These are phyloP conservation scores for Pristionchus pacificus DNA, from an alignment of 1,140 invertebrate species.

Conservation along the genomic window DNA sequence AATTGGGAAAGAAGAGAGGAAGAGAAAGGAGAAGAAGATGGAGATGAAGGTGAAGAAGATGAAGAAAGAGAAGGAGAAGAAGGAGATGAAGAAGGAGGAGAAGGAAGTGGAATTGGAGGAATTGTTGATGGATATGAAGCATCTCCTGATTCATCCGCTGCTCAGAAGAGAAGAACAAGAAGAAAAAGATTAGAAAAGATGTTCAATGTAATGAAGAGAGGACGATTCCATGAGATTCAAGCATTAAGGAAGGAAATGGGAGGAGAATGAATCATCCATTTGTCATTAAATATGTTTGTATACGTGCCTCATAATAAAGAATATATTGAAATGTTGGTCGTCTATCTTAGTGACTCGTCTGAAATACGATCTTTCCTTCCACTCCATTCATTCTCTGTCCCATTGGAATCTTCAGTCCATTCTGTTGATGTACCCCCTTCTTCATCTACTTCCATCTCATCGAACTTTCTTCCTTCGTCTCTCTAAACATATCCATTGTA, in stretches of 20 bases:
- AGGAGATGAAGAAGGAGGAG: constrained; percentile 19
- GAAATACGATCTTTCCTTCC: too few relatives aligned
- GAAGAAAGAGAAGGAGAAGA: constrained; percentile 13
- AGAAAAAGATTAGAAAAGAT: constrained; percentile 21
- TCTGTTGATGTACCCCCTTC: too few relatives aligned
- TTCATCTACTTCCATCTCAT: too few relatives aligned
- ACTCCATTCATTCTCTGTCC: too few relatives aligned
- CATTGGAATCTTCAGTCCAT: too few relatives aligned
- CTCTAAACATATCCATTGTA: too few relatives aligned
- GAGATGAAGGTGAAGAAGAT: constrained; percentile 17
- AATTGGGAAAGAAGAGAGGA: constrained; percentile 1
- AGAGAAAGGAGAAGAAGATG: constrained; percentile 27
- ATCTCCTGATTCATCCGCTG: constrained; percentile 9
- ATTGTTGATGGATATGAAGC: constrained; percentile 12
- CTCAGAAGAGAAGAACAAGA: constrained; percentile 9
- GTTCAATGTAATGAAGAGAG: constrained; percentile 49
- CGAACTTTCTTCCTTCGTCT: too few relatives aligned
- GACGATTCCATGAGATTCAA: constrained; percentile 51
- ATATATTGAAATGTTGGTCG: too few relatives aligned
- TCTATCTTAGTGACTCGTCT: too few relatives aligned
- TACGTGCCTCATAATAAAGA: too few relatives aligned
- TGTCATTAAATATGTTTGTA: not conserved
- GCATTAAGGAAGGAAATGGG: constrained; percentile 42
- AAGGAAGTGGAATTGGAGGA: constrained; percentile 9
- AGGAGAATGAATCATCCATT: not conserved